phyloP scores from a whole-genome alignment of 2,113 vertebrate genomes.

The Anser cygnoides region DNA sequence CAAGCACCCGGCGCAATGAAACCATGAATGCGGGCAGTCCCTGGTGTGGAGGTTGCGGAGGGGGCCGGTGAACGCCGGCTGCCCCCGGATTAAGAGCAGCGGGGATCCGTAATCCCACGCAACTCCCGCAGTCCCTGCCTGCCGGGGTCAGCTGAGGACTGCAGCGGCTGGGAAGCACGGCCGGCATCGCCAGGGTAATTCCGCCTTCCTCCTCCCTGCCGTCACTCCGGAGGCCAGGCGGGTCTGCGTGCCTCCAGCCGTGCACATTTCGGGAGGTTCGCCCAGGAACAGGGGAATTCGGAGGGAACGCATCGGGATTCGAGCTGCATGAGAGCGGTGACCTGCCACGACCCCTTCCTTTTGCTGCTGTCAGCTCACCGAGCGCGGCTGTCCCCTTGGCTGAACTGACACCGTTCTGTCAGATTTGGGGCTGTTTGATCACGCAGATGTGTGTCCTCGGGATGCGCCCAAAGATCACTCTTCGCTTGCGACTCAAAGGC shows the following conservation, averaged over 20 bases:
- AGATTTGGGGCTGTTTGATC: conserved; percentile 4
- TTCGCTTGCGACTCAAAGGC: conserved; percentile 5
- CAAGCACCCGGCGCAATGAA: not conserved
- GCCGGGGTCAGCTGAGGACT: conserved; percentile 54
- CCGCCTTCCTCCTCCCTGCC: not conserved
- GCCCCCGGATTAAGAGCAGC: conserved; percentile 34
- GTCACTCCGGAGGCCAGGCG: not conserved
- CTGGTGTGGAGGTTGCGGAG: not conserved
- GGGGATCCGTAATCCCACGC: conserved; percentile 41
- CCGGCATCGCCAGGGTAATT: conserved; percentile 58
- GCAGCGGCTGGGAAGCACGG: conserved; percentile 51
- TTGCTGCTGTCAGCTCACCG: conserved; percentile 13
- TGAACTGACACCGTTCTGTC: conserved; percentile 57
- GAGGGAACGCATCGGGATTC: not conserved
- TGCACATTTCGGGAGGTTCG: not conserved
- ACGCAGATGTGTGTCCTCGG: not conserved
- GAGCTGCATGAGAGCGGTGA: not conserved
- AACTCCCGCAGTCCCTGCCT: conserved; percentile 38
- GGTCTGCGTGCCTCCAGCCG: not conserved
- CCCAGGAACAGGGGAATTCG: fast-evolving
- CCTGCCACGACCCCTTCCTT: not conserved
- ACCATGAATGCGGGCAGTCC: not conserved
- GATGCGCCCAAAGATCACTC: conserved; percentile 21
- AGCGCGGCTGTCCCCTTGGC: conserved; percentile 28
- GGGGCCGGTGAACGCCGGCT: not conserved